Conservation (phyloP, 30 jellyfish, hydroid and myxozoan genomes). For the Sanderia malayensis region DNA sequence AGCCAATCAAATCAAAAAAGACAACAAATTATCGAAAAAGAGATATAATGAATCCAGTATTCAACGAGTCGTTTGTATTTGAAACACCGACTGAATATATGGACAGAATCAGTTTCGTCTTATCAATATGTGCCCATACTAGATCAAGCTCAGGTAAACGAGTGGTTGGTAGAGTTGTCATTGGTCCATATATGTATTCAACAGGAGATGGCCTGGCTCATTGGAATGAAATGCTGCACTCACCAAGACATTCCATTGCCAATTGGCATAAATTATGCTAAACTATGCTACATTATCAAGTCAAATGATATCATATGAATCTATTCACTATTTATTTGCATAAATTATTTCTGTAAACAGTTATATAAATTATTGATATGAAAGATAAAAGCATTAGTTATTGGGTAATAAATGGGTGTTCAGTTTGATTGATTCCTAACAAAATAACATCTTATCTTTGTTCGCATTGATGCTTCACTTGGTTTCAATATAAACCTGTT, state of each 20-base stretch:
- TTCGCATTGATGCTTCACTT: too few relatives aligned
- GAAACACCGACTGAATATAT: slow-evolving; percentile 70
- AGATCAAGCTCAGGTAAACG: slow-evolving; percentile 72
- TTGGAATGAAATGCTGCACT: slow-evolving; percentile 91
- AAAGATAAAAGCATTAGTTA: too few relatives aligned
- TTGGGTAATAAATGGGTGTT: too few relatives aligned
- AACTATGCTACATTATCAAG: too few relatives aligned
- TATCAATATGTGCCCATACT: slow-evolving; percentile 71
- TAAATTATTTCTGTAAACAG: too few relatives aligned
- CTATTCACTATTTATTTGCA: too few relatives aligned
- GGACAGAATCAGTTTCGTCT: slow-evolving; percentile 76
- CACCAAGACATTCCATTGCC: slow-evolving; percentile 88
- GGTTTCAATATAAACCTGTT: too few relatives aligned
- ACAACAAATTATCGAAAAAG: slow-evolving; percentile 61
- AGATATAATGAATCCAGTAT: slow-evolving; percentile 69
- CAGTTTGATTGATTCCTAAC: too few relatives aligned
- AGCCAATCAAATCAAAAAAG: slow-evolving; percentile 74
- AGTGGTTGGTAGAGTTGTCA: slow-evolving; percentile 65
- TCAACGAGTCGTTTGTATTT: slow-evolving; percentile 89
- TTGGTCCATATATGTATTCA: slow-evolving; percentile 95
- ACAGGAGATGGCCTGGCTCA: slow-evolving; percentile 93
- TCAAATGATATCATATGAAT: too few relatives aligned
- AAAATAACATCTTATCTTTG: too few relatives aligned
- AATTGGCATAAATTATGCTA: slow-evolving; percentile 73
- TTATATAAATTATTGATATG: too few relatives aligned